Conservation (phyloP, 1,140 invertebrate species). For the Limonius californicus region DNA sequence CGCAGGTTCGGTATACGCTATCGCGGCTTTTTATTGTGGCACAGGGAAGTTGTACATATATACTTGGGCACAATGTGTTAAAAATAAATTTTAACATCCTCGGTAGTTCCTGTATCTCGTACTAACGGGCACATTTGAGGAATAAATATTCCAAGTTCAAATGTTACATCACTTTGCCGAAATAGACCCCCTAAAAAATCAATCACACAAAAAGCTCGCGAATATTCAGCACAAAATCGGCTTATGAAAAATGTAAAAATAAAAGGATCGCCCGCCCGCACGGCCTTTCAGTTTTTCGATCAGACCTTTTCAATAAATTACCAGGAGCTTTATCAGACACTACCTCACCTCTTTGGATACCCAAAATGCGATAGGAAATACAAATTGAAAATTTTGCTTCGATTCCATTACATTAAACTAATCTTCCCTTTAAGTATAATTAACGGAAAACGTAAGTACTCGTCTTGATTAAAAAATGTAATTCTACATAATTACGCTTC, state of each 20-base stretch:
- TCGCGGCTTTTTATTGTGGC: not conserved
- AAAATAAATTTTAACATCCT: not conserved
- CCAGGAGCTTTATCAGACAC: not conserved
- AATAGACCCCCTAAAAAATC: not conserved
- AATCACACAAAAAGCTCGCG: constrained; percentile 1
- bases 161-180: not conserved
- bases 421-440: too few species aligned
- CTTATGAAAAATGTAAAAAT: constrained; percentile 1
- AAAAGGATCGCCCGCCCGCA: not conserved
- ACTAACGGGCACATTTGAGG: not conserved
- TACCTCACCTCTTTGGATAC: not conserved
- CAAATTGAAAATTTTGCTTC: not conserved
- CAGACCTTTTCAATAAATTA: not conserved
- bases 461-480: too few species aligned
- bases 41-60: not conserved
- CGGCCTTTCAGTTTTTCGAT: not conserved
- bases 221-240: not conserved
- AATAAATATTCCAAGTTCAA: not conserved
- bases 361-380: not conserved
- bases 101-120: too few species aligned
- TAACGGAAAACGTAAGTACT: too few species aligned
- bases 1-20: not conserved
- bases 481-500: not conserved
- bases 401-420: not conserved
- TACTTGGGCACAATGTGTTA: not conserved